phyloP scores from a whole-genome alignment of 35 echinoderm and acorn worm species.

The Ptychodera flava region DNA sequence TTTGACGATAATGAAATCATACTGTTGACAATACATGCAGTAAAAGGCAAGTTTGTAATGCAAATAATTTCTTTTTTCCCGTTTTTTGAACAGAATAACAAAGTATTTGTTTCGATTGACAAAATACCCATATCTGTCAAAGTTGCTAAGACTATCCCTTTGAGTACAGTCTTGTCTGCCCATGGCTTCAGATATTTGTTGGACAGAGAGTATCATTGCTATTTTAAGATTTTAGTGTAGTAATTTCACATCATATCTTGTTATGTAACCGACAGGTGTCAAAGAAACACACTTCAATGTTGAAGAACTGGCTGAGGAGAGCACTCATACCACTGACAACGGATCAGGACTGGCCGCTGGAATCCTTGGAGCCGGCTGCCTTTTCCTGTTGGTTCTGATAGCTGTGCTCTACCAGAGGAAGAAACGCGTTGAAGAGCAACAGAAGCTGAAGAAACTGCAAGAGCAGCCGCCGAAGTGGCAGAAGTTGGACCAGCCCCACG shows the following conservation, averaged over 20 bases:
- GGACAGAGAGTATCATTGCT: neutral
- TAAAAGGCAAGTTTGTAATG: too few relatives aligned
- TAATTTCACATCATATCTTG: neutral
- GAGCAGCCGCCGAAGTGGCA: neutral
- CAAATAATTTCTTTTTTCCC: too few relatives aligned
- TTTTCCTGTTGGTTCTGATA: neutral
- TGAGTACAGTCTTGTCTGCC: too few relatives aligned
- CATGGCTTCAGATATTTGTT: neutral
- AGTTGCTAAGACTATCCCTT: too few relatives aligned
- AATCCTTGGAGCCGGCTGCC: neutral
- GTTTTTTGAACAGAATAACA: too few relatives aligned
- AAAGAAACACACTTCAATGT: neutral
- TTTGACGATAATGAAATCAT: too few relatives aligned
- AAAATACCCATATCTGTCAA: neutral
- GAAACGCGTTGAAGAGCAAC: neutral
- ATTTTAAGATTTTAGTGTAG: neutral
- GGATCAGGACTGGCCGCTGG: neutral
- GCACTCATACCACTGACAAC: neutral
- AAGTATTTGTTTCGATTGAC: neutral
- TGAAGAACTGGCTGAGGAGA: neutral
- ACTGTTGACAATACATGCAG: too few relatives aligned
- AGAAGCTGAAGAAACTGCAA: neutral
- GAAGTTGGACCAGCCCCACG: neutral
- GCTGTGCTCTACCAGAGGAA: neutral
- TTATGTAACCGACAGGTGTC: neutral